Base-by-base conservation (phyloP, 2,113 vertebrate genomes). In the Sclerurus mexicanus region DNA sequence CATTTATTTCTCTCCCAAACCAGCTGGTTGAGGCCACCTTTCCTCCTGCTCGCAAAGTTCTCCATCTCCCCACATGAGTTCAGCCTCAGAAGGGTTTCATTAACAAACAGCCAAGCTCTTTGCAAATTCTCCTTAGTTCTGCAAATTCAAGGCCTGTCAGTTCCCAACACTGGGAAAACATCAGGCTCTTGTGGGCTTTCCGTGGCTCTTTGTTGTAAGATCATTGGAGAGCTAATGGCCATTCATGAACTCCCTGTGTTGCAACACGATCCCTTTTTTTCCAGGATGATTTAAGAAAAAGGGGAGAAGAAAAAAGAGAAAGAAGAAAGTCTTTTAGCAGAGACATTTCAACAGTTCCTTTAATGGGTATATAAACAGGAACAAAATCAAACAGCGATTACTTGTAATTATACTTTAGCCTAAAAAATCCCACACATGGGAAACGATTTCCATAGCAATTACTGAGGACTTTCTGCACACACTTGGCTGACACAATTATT, bases 381-480 rank as follows among this genome's bases (percentile, higher is more conserved):
- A 85, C 24, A 30, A 89, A 96, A 91, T 95, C 93, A 91, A 96
- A 62, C 49, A 85, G 81, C 74, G 87, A 83, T 82, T 82, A 93
- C 87, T 58, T 64, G 77, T 50, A 95, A 95, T 95, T 89, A 87
- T 37, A 75, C 40, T 92, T 94, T 37, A 85, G 74, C 81, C 85
- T 58, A 49, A 94, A 95, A 95, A 66, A 69, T 37, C 49, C 81
- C 75, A 25, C 81, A 78, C 58, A 59, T 64, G 67, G 37, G 75
- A 86, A 83, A 50, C 4, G 21, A 93, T 85, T 94, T 76, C 46
- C 53, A 7, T 10, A 47, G 84, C 67, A 90, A 67, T 92, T 94
- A 53, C 79, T 24, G 67, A 58, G 62, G 66, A 22, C 12, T 89
- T 30, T 85, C 40, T 75, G 80, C 10, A 74, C 60, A 63, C 40